Percentiles rank a stretch among this genome's conserved stretches.
Conservation (phyloP, 2,888 invertebrate species). For the Apodemia hepburni region DNA sequence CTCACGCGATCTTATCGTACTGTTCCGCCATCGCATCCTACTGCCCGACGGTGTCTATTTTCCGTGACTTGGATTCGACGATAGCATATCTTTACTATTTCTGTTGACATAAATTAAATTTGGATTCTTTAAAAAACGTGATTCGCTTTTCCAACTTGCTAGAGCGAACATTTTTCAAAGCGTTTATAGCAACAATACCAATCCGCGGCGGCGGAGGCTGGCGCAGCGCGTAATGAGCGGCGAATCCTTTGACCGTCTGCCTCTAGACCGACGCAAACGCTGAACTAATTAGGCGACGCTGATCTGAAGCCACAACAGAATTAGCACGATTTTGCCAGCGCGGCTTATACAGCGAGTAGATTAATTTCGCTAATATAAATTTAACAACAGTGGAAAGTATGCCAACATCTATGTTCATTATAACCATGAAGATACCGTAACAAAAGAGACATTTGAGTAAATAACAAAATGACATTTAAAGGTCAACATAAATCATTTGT, state of each 20-base stretch:
- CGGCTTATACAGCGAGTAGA: slow-evolving; percentile 39
- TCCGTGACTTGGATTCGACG: slow-evolving; percentile 56
- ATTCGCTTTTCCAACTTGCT: slow-evolving; percentile 36
- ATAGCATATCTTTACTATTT: slow-evolving; percentile 49
- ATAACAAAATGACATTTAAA: slow-evolving; percentile 75
- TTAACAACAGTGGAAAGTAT: slow-evolving; percentile 1
- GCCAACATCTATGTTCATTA: background rate
- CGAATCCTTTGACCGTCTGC: slow-evolving; percentile 73
- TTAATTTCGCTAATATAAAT: slow-evolving; percentile 21
- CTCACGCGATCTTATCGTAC: slow-evolving; percentile 77
- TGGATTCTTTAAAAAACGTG: slow-evolving; percentile 38
- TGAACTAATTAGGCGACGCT: slow-evolving; percentile 71
- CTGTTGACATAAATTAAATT: slow-evolving; percentile 55
- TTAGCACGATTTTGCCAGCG: slow-evolving; percentile 62
- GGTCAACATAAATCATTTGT: slow-evolving; percentile 56
- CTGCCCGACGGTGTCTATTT: slow-evolving; percentile 62
- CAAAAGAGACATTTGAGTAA: slow-evolving; percentile 43
- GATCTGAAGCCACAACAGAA: slow-evolving; percentile 69
- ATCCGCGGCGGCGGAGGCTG: slow-evolving; percentile 47
- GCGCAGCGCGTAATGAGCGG: slow-evolving; percentile 68
- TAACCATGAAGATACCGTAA: background rate
- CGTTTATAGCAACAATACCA: slow-evolving; percentile 48
- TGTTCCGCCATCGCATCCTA: slow-evolving; percentile 71
- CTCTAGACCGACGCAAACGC: slow-evolving; percentile 53
- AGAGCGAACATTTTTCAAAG: slow-evolving; percentile 47